Conservation (phyloP, 1,140 invertebrate species). For the Fopius arisanus region DNA sequence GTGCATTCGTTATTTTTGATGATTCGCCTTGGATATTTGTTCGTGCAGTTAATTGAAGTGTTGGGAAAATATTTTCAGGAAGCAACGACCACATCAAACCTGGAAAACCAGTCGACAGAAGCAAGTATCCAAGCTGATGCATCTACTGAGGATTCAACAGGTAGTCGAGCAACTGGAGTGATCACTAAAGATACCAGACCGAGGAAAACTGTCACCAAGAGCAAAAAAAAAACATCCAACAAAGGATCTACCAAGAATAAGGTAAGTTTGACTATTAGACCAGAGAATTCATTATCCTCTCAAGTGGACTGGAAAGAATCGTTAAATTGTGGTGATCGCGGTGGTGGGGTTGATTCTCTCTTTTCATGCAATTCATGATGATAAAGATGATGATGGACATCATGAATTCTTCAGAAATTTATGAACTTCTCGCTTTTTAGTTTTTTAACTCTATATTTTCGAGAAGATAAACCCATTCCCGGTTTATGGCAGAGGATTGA, state of each 20-base stretch:
- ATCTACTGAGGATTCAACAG: neutral
- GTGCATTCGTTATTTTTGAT: too few relatives aligned
- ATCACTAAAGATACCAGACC: slow-evolving; percentile 50
- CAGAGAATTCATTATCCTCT: neutral
- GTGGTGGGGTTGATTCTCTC: too few relatives aligned
- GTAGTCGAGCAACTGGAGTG: slow-evolving; percentile 56
- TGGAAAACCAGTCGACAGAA: neutral
- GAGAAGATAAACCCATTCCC: too few relatives aligned
- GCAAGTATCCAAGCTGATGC: neutral
- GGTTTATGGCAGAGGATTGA: too few relatives aligned
- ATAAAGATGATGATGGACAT: too few relatives aligned
- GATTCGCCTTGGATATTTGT: neutral
- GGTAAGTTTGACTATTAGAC: slow-evolving; percentile 17
- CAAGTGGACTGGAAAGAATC: too few relatives aligned
- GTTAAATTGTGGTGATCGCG: too few relatives aligned
- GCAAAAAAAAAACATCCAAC: slow-evolving; percentile 45
- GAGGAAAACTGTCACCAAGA: slow-evolving; percentile 34
- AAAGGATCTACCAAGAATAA: slow-evolving; percentile 27
- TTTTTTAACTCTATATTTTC: too few relatives aligned
- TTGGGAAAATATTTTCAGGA: neutral
- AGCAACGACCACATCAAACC: neutral
- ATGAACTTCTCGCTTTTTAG: too few relatives aligned
- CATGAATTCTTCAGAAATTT: too few relatives aligned
- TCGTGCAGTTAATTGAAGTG: neutral
- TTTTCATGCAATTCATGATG: too few relatives aligned